Percentiles rank a stretch among this genome's conserved stretches.
phyloP scores from a whole-genome alignment of 2,797 vertebrate genomes.

The Acestrorhynchus altus region DNA sequence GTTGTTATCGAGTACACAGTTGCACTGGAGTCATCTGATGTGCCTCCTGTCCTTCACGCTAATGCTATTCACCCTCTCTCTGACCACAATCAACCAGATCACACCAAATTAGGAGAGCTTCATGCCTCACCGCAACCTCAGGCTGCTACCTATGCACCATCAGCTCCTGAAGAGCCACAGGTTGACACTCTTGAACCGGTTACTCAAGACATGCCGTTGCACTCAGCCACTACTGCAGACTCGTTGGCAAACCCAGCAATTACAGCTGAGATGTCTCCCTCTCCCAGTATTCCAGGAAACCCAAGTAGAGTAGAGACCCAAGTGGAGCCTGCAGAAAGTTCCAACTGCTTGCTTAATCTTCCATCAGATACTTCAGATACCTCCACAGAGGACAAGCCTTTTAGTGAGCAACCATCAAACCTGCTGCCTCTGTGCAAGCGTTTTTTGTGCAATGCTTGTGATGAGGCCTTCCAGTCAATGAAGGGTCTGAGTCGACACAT shows the following conservation, averaged over 20 bases:
- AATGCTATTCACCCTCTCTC: constrained; percentile 63
- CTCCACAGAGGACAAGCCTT: constrained; percentile 34
- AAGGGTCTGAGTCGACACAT: constrained; percentile 94
- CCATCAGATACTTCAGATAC: constrained; percentile 50
- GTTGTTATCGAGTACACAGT: constrained; percentile 83
- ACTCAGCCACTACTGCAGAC: constrained; percentile 13
- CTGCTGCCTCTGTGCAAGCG: constrained; percentile 88
- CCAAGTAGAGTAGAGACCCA: constrained; percentile 50
- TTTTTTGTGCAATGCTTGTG: constrained; percentile 96
- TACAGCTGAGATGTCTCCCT: constrained; percentile 57
- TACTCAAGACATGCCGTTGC: too few species aligned
- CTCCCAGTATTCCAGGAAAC: constrained; percentile 51
- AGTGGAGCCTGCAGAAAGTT: constrained; percentile 54
- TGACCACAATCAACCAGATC: constrained; percentile 69
- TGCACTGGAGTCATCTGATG: constrained; percentile 73
- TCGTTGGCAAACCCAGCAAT: constrained; percentile 49
- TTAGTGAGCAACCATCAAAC: constrained; percentile 51
- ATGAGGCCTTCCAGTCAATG: constrained; percentile 93
- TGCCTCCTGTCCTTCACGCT: constrained; percentile 67
- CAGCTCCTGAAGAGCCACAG: constrained; percentile 30
- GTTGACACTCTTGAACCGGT: constrained; percentile 2
- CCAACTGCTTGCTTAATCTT: constrained; percentile 38
- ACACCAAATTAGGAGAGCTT: constrained; percentile 68
- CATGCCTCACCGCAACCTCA: constrained; percentile 62
- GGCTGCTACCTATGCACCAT: constrained; percentile 56